phyloP scores from a whole-genome alignment of 2,797 vertebrate species.

The Atherinosoma microstoma region DNA sequence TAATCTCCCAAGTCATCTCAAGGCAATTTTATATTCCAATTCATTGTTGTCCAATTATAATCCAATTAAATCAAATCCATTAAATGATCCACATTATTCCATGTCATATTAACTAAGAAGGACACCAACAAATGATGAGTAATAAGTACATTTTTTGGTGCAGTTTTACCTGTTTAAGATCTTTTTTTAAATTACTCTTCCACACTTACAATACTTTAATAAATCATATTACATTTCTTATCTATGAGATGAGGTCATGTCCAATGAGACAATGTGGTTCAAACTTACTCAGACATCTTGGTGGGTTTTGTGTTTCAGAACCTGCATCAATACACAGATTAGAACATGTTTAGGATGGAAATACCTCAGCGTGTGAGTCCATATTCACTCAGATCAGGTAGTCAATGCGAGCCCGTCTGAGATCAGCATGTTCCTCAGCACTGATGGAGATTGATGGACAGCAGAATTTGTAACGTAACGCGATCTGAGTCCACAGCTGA shows the following conservation, averaged over 20 bases:
- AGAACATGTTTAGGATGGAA: background rate
- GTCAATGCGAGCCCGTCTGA: constrained; percentile 31
- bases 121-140: no score
- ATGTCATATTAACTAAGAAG: no score
- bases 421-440: constrained; percentile 58
- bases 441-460: constrained; percentile 23
- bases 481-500: constrained; percentile 70
- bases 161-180: no score
- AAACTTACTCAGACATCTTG: constrained; percentile 84
- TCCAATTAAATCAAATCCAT: no score
- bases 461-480: constrained; percentile 54
- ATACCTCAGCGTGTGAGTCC: background rate
- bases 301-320: constrained; percentile 47
- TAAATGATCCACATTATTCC: background rate
- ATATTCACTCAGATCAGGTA: background rate
- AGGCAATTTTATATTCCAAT: no score
- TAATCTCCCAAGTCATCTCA: no score
- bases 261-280: background rate
- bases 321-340: constrained; percentile 50
- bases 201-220: no score
- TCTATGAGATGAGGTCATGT: background rate
- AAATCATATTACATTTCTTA: background rate
- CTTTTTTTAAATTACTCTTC: no score
- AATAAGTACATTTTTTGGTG: no score
- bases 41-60: no score